Base-by-base conservation (phyloP, 2,797 vertebrate genomes). In the Apogon hyalosoma region DNA sequence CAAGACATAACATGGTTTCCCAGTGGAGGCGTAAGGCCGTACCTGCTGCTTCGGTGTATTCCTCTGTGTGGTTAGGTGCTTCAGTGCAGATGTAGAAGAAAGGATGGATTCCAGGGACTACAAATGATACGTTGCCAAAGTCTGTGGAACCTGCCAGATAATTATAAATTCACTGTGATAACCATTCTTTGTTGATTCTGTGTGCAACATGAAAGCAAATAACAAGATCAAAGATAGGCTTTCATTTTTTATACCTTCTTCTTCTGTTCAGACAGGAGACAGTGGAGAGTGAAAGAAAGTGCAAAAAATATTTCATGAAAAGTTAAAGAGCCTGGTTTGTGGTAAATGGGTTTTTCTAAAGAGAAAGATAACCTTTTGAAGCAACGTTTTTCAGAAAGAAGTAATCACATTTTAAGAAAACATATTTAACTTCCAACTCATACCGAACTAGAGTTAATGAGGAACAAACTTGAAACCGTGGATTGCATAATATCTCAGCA, bases 31-130 rank as follows among this genome's bases (percentile, higher is more conserved):
- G 1, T 4, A 50, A 48, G 55, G 24, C 16, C 9, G 3, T 85
- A 97, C 97, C 95, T 75, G 95, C 94, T 77, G 96, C 96, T 85
- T 87, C 80, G 2, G 95, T 92, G 63, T 96, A 97, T 49, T 96
- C 92, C 88, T 95, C 92, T 0, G 96, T 96, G 84, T 97, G 96
- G 81, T 96, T 97, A 55, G 96, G 57, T 0, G 95, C 95, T 18
- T 94, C 80, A 0, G 95, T 94, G 43, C 94, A 90, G 83, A 97
- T 97, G 86, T 94, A 94, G 90, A 97, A 97, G 82, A 96, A 96
- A 2, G 95, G 93, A 81, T 96, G 96, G 87, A 98, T 92, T 15
- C 95, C 95, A 65, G 95, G 96, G 58, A 95, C 90, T 38, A 93
- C 66, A 89, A 91, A 95, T 1, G 94, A 95, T 41, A 97, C 92